Conservation (phyloP, 2,888 invertebrate genomes). For the Galerucella pusilla region DNA sequence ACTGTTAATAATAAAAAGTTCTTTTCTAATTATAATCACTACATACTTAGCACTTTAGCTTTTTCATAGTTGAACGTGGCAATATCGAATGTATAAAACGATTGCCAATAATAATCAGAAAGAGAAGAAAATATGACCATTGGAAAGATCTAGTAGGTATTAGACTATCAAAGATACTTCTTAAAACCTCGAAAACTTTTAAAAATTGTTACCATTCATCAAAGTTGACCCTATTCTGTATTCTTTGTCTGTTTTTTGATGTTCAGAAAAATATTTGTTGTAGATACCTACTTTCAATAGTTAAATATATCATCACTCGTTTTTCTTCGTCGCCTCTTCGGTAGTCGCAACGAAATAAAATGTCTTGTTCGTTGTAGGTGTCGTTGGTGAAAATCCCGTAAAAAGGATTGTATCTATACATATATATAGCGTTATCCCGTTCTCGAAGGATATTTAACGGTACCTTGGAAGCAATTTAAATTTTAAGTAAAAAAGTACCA, state of each 20-base stretch:
- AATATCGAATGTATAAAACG: no score
- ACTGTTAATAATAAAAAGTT: no score
- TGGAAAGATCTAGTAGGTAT: no score
- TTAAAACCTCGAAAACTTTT: no score
- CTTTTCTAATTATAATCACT: no score
- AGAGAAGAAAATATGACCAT: no score
- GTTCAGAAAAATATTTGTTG: slow-evolving; percentile 9
- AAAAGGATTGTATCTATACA: slow-evolving; percentile 44
- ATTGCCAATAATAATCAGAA: no score
- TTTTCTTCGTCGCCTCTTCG: background rate
- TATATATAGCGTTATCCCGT: slow-evolving; percentile 36
- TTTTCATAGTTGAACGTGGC: no score
- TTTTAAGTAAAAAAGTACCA: background rate
- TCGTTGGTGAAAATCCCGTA: slow-evolving; percentile 48
- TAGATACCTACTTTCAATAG: slow-evolving; percentile 27
- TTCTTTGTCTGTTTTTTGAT: slow-evolving; percentile 8
- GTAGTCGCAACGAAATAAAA: slow-evolving; percentile 16
- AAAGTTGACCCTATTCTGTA: background rate
- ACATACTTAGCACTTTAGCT: no score
- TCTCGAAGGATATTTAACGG: slow-evolving; percentile 33
- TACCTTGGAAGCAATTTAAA: slow-evolving; percentile 37
- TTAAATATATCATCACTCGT: background rate
- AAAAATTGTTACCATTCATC: no score
- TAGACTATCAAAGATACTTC: no score
- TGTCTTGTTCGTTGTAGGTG: slow-evolving; percentile 31